Conservation (phyloP, 1,140 invertebrate species). For the Zeugodacus cucurbitae region DNA sequence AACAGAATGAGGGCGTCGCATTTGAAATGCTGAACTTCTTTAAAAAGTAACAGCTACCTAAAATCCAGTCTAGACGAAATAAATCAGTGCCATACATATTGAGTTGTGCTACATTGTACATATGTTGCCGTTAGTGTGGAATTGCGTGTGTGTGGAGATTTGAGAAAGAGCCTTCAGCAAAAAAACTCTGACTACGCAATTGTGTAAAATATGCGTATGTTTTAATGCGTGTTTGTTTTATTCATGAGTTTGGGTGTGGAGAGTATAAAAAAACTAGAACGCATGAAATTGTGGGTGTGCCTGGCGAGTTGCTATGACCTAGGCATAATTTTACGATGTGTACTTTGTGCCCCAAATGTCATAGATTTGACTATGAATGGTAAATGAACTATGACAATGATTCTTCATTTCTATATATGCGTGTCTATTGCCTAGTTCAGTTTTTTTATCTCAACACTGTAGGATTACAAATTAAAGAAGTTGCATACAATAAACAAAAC, state of each 20-base stretch:
- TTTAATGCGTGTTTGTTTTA: background rate
- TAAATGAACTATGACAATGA: background rate
- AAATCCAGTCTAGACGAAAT: constrained; percentile 8
- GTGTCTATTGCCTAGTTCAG: too few relatives aligned
- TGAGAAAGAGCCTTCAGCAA: background rate
- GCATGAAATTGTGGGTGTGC: background rate
- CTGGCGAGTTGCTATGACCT: background rate
- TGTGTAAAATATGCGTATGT: background rate
- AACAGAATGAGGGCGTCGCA: background rate
- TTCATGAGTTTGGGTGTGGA: background rate
- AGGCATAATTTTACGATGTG: background rate
- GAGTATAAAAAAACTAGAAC: background rate
- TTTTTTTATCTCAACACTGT: too few relatives aligned
- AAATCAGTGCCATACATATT: background rate
- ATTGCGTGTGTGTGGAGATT: background rate
- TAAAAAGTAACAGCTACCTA: constrained; percentile 1
- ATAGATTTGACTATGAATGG: background rate
- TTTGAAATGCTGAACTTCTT: background rate
- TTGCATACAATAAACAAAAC: too few relatives aligned
- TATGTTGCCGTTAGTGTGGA: background rate
- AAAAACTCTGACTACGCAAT: background rate
- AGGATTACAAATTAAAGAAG: too few relatives aligned
- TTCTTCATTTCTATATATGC: background rate
- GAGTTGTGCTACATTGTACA: background rate
- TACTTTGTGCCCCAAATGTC: background rate